A percentile compares a stretch with the other conserved stretches of the same genome.
Conservation (phyloP, 2,888 invertebrate species). For the Leucophenga maculata region DNA sequence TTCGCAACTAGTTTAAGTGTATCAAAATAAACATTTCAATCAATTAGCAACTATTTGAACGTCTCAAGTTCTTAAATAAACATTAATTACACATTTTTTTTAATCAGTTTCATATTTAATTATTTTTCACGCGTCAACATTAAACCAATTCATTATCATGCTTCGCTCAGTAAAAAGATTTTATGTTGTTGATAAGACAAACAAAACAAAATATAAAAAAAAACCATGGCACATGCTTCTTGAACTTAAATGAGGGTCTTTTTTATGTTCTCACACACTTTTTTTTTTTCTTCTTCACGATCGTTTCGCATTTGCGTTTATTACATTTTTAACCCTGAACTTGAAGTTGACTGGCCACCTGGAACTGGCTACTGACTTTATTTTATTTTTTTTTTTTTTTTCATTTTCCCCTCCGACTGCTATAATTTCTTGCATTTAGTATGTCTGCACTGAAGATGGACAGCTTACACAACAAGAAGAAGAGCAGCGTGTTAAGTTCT, state of each 20-base stretch:
- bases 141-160: too few relatives aligned
- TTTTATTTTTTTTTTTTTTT: slow-evolving; percentile 1
- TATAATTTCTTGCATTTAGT: slow-evolving; percentile 11
- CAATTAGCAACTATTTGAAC: slow-evolving; percentile 5
- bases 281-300: background rate
- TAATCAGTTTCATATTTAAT: background rate
- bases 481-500: slow-evolving; percentile 16
- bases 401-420: too few relatives aligned
- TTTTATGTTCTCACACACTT: background rate
- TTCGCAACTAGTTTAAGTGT: too few relatives aligned
- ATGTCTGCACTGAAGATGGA: slow-evolving; percentile 9
- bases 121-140: too few relatives aligned
- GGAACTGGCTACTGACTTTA: background rate
- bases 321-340: slow-evolving; percentile 33
- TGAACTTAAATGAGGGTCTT: too few relatives aligned
- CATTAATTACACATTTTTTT: slow-evolving; percentile 7
- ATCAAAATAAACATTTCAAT: background rate
- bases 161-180: too few relatives aligned
- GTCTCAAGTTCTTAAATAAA: background rate
- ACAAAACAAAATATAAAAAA: slow-evolving; percentile 40
- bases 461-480: background rate
- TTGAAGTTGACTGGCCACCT: slow-evolving; percentile 8
- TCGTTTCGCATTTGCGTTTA: slow-evolving; percentile 7
- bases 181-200: slow-evolving; percentile 11
- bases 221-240: background rate